phyloP scores from a whole-genome alignment of 2,797 vertebrate genomes.

The Staurois parvus region DNA sequence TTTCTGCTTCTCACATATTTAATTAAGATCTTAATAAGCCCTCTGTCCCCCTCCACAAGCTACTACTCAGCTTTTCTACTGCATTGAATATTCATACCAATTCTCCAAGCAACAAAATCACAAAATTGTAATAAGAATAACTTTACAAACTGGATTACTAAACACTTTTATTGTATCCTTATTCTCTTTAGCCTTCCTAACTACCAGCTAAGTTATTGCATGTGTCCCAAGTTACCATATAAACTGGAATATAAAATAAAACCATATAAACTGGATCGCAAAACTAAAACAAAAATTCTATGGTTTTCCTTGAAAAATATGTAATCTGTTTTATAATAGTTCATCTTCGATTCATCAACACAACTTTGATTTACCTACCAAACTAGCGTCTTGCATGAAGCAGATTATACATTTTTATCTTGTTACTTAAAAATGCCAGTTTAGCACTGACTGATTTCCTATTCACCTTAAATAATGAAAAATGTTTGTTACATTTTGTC shows the following conservation, averaged over 20 bases:
- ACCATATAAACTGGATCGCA: too few relatives aligned
- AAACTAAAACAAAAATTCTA: background rate
- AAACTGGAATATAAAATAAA: background rate
- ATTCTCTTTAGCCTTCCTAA: background rate
- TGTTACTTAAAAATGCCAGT: slow-evolving; percentile 6
- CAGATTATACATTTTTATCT: background rate
- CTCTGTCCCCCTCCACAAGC: too few relatives aligned
- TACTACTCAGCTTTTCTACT: too few relatives aligned
- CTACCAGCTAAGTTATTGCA: background rate
- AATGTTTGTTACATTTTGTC: slow-evolving; percentile 1
- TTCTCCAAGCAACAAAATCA: too few relatives aligned
- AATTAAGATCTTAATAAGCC: too few relatives aligned
- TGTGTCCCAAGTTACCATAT: background rate
- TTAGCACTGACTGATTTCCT: background rate
- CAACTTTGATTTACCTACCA: background rate
- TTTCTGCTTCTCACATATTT: too few relatives aligned
- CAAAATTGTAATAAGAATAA: too few relatives aligned
- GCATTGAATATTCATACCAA: too few relatives aligned
- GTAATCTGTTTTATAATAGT: background rate
- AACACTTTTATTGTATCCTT: too few relatives aligned
- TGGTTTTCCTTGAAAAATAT: background rate
- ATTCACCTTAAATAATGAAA: background rate
- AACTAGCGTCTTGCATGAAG: background rate
- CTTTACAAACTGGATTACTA: too few relatives aligned
- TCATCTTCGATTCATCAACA: background rate